Percentiles rank a stretch among this genome's conserved stretches.
Evolutionary conservation across 2,113 vertebrate genomes (phyloP).

Genomic region (Chroicocephalus ridibundus): DNA sequence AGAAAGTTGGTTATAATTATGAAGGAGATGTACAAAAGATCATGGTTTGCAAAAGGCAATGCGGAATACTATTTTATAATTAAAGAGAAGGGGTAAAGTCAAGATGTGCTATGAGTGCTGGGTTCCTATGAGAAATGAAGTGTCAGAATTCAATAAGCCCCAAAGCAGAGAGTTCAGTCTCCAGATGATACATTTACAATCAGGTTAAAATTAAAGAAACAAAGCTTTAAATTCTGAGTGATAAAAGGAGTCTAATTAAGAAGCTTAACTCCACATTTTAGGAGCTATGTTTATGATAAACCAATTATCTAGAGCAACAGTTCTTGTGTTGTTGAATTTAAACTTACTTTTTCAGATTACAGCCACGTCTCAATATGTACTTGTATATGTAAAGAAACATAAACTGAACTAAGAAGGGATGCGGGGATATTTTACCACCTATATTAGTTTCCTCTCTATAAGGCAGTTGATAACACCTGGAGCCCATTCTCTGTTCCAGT

Average conservation of each 20-base stretch:
- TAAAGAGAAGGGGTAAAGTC: not conserved
- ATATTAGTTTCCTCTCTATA: not conserved
- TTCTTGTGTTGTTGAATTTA: not conserved
- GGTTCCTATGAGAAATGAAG: not conserved
- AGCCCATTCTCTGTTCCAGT: not conserved
- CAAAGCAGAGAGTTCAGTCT: not conserved
- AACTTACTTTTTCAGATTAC: not conserved
- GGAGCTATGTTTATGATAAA: not conserved
- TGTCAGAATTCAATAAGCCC: not conserved
- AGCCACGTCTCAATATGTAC: fast-evolving
- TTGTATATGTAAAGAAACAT: not conserved
- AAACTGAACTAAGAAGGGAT: not conserved
- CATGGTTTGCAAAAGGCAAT: not conserved
- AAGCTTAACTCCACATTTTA: not conserved
- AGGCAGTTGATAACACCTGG: not conserved
- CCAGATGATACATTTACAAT: not conserved
- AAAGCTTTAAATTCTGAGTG: not conserved
- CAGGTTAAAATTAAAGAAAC: not conserved
- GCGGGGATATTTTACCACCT: not conserved
- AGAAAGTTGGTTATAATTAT: conserved; percentile 50
- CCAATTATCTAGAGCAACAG: not conserved
- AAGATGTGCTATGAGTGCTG: not conserved
- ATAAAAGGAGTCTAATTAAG: not conserved
- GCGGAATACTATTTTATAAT: not conserved
- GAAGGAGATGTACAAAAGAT: conserved; percentile 5